Conservation (phyloP, 2,113 vertebrate genomes). For the Poeciliopsis occidentalis region DNA sequence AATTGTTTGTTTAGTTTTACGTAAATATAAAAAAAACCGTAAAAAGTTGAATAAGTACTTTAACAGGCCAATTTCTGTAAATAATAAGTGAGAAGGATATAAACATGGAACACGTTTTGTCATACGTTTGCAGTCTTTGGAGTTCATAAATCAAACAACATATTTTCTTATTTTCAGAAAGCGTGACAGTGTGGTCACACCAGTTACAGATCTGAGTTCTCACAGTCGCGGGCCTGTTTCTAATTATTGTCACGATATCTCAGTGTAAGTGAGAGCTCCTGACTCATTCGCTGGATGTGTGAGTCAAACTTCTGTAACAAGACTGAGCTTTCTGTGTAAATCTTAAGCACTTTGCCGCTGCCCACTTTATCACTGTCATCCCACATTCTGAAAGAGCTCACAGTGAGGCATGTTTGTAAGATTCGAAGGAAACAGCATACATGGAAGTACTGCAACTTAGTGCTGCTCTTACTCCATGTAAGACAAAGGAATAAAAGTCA, state of each 20-base stretch:
- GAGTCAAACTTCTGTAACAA: slow-evolving; percentile 16
- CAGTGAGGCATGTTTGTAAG: neutral
- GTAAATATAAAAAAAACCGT: neutral
- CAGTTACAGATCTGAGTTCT: neutral
- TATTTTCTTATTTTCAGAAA: neutral
- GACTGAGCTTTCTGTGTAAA: slow-evolving; percentile 20
- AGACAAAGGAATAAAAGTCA: neutral
- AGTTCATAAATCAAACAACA: neutral
- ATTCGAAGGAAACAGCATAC: neutral
- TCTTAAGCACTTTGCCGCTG: neutral
- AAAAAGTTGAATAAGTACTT: neutral
- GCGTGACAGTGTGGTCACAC: neutral
- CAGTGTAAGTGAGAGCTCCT: slow-evolving; percentile 40
- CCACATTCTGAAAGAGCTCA: neutral
- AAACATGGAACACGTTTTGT: neutral
- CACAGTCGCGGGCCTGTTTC: slow-evolving; percentile 24
- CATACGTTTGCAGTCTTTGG: neutral
- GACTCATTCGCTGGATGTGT: slow-evolving; percentile 36
- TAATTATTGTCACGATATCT: slow-evolving; percentile 34
- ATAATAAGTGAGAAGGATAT: neutral
- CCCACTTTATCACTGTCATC: slow-evolving; percentile 5
- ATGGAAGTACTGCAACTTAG: neutral
- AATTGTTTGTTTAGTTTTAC: neutral
- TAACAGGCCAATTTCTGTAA: neutral
- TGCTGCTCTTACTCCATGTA: neutral